Evolutionary conservation across 2,113 vertebrate genomes (phyloP), one percentile per base, ranked within the genome.

Genomic region (Gallinago jamesoni): DNA sequence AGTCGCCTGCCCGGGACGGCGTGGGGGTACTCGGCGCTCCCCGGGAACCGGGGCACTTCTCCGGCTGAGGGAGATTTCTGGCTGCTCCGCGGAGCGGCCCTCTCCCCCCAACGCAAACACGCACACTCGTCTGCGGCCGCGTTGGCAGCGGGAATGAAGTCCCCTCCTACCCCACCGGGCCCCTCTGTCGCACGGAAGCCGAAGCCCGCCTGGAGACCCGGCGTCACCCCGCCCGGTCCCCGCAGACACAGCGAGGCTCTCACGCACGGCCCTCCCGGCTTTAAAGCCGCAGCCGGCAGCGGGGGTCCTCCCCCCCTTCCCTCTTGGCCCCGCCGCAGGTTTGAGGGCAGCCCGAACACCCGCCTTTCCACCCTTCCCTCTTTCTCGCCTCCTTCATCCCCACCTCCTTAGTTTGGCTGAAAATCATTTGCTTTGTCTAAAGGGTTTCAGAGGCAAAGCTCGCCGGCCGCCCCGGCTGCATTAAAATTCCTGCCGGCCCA

Each of bases 401-500:
- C 60, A 50, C 74, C 60, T 72, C 78, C 92, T 87, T 76, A 84
- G 88, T 97, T 94, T 90, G 67, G 67, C 82, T 83, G 97, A 92
- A 96, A 96, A 97, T 95, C 94, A 96, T 97, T 95, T 94, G 98
- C 98, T 98, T 98, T 98, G 98, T 98, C 97, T 98, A 74, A 93
- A 95, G 67, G 97, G 96, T 97, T 97, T 97, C 96, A 91, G 78
- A 82, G 88, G 96, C 95, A 92, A 95, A 97, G 97, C 95, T 53
- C 74, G 63, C 98, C 97, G 94, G 98, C 98, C 96, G 97, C 98
- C 98, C 98, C 67, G 91, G 95, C 97, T 93, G 96, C 98, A 99
- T 99, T 99, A 99, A 99, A 98, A 99, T 99, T 99, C 99, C 98
- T 99, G 98, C 98, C 97, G 92, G 97, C 97, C 97, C 97, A 90